Percentiles rank a stretch among this genome's conserved stretches.
Evolutionary conservation across 2,113 vertebrate species (phyloP).

Genomic region (Notothenia rossii): DNA sequence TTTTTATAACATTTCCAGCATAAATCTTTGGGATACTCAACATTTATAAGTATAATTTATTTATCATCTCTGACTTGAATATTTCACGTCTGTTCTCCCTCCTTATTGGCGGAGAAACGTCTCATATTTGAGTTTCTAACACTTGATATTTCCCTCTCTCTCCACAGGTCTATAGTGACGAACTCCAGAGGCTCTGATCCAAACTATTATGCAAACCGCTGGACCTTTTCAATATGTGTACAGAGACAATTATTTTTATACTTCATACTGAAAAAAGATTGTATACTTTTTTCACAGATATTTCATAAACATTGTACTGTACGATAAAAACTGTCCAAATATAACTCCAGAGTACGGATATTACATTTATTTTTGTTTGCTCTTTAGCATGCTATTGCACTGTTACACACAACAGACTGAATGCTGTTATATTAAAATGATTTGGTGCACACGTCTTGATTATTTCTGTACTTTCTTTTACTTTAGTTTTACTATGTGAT

Average conservation of each 20-base stretch:
- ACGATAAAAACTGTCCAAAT: slow-evolving; percentile 62
- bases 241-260: slow-evolving; percentile 84
- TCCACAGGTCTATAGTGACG: slow-evolving; percentile 83
- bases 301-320: slow-evolving; percentile 80
- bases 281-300: slow-evolving; percentile 83
- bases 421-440: slow-evolving; percentile 75
- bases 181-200: slow-evolving; percentile 71
- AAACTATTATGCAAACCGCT: slow-evolving; percentile 85
- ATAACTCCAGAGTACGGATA: slow-evolving; percentile 75
- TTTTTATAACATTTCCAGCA: too few relatives aligned
- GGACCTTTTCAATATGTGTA: slow-evolving; percentile 84
- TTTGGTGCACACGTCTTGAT: slow-evolving; percentile 52
- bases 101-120: slow-evolving; percentile 78
- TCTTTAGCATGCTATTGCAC: slow-evolving; percentile 79
- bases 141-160: slow-evolving; percentile 62
- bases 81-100: slow-evolving; percentile 61
- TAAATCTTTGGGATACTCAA: too few relatives aligned
- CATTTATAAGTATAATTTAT: too few relatives aligned
- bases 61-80: too few relatives aligned
- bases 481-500: not conserved
- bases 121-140: slow-evolving; percentile 54
- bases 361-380: slow-evolving; percentile 74
- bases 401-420: slow-evolving; percentile 59
- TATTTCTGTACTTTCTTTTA: slow-evolving; percentile 23
- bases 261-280: slow-evolving; percentile 75